Evolutionary conservation across 2,888 invertebrate genomes (phyloP), one percentile per base, ranked within the genome.

Genomic region (Tholera decimalis): DNA sequence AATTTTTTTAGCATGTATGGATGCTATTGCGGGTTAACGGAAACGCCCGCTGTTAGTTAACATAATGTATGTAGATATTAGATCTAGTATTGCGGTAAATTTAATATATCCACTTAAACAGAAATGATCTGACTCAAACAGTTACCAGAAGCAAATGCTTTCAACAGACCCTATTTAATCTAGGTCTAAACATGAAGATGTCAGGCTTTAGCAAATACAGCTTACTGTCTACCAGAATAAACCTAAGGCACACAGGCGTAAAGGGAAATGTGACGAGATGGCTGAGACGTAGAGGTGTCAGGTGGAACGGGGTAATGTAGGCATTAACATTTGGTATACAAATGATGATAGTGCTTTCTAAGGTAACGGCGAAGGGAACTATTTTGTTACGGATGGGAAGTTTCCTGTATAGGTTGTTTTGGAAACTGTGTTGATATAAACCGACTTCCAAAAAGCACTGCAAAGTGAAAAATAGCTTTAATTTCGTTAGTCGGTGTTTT

Each of bases 131-230:
- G 30, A 59, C 35, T 39, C 43, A 18, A 41, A 49, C 39, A 46
- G 46, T 46, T 39, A 46, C 49, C 41, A 9, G 41, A 22, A 39
- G 49, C 30, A 62, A 57, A 60, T 59, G 47, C 11, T 33, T 73
- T 37, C n/a, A 44, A 55, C 44, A 47, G 56, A 54, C 37, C 44
- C 57, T 54, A 74, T 66, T 73, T 78, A 74, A 74, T 74, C 56
- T 78, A 73, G 49, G 33, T 73, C 57, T 50, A 57, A n/a, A 74
- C 64, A 58, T 46, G 41, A 24, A 60, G 13, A 73, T 60, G 59
- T 59, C 73, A 46, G 22, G 44, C 59, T 77, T 57, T 57, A 56
- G 43, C 59, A 41, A 78, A 54, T 58, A 72, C 56, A 53, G 47
- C 43, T 77, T 28, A 63, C 33, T 59, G 58, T 44, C 64, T 64